phyloP scores from a whole-genome alignment of 2,797 vertebrate species.

The Nasua narica region DNA sequence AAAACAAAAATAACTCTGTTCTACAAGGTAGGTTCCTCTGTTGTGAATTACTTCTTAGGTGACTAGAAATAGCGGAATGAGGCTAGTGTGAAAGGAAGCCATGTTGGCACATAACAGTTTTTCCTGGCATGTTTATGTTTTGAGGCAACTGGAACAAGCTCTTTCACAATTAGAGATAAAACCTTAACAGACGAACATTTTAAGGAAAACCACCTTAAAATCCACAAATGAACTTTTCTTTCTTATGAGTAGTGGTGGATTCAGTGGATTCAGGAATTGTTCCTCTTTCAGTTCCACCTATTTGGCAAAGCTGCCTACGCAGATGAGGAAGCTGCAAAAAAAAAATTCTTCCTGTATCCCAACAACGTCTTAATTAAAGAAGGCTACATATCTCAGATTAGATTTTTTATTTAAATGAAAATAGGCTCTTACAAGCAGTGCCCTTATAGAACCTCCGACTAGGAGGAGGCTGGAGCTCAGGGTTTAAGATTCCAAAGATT shows the following conservation, averaged over 20 bases:
- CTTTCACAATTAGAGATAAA: conserved; percentile 13
- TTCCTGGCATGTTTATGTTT: background rate
- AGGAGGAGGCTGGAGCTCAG: background rate
- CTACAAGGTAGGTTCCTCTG: background rate
- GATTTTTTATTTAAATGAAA: conserved; percentile 23
- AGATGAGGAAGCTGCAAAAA: background rate
- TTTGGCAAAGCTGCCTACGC: background rate
- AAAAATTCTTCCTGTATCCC: background rate
- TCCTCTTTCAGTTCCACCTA: background rate
- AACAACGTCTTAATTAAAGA: background rate
- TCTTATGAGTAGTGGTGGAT: background rate
- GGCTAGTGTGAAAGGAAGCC: background rate
- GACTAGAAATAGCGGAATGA: background rate
- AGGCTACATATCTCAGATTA: background rate
- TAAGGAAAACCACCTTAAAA: background rate
- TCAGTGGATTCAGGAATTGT: background rate
- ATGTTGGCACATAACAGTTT: background rate
- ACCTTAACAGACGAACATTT: background rate
- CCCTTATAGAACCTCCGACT: background rate
- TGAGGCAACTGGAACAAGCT: background rate
- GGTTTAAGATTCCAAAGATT: background rate
- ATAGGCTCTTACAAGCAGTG: background rate
- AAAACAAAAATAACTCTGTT: background rate
- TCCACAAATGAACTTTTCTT: background rate
- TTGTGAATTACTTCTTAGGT: background rate